Conservation (phyloP, 2,888 invertebrate genomes). For the Plebejus argus region DNA sequence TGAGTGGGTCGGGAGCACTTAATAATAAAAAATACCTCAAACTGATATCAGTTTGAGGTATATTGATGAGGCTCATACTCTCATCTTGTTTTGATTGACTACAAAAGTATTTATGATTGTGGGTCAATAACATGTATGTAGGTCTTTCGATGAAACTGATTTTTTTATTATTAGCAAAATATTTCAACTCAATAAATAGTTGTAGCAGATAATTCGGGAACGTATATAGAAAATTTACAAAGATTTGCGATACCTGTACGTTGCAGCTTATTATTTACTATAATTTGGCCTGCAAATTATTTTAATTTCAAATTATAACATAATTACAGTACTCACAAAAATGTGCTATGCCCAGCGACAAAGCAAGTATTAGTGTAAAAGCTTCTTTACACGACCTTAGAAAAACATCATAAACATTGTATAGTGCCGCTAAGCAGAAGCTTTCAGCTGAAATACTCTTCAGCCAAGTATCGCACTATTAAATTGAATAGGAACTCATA, state of each 20-base stretch:
- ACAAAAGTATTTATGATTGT: not conserved
- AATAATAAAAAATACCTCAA: too few relatives aligned
- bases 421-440: slow-evolving; percentile 14
- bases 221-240: not conserved
- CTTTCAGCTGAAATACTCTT: not conserved
- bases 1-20: too few relatives aligned
- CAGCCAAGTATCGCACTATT: slow-evolving; percentile 27
- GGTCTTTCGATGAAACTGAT: not conserved
- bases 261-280: not conserved
- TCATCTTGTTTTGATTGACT: not conserved
- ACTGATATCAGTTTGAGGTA: too few relatives aligned
- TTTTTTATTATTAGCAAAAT: not conserved
- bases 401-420: not conserved
- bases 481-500: slow-evolving; percentile 30
- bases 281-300: not conserved
- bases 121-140: not conserved
- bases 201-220: too few relatives aligned
- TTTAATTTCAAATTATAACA: not conserved
- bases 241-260: not conserved
- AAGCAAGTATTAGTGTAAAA: not conserved
- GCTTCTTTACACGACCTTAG: not conserved
- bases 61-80: too few relatives aligned
- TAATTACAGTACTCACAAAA: not conserved
- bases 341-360: slow-evolving; percentile 4
- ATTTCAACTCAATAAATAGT: too few relatives aligned